Base-by-base conservation (phyloP, 2,888 invertebrate species). In the Baronia brevicornis region DNA sequence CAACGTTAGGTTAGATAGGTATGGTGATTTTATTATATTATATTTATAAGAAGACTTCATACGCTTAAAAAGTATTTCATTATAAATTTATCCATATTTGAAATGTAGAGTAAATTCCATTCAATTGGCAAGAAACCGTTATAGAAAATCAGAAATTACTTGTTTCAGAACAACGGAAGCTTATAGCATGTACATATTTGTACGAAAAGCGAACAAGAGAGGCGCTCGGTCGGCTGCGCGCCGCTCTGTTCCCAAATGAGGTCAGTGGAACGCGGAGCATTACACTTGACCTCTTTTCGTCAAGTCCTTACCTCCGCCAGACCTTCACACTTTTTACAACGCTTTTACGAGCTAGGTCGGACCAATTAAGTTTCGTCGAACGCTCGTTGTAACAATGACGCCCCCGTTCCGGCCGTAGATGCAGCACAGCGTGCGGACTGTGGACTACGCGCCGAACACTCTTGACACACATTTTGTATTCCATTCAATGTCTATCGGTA, bases 221-320 rank as follows among this genome's bases (percentile, higher is more conserved):
- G 50, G 54, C 58, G 60, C 14, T 10, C 23, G 18, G 27, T 56
- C 55, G 35, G 44, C 44, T 42, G 55, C 61, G 61, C 63, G 59
- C 55, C 63, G 56, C 60, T 60, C 63, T 48, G 57, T 51, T 64
- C 60, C 57, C 59, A 69, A 84, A 84, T 82, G 80, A 84, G 84
- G 84, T 75, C 73, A 84, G 79, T 82, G 66, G 80, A 80, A 75
- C 82, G 65, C 77, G 72, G 72, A 60, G 71, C 71, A 75, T 75
- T 82, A 80, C 82, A 82, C 82, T 84, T 82, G 84, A 84, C 84
- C 84, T 78, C 84, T 82, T 84, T 84, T 60, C 57, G 67, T 49
- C 52, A 70, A 82, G 82, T 84, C 82, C 84, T 82, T 79, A 82
- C 80, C 78, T 78, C 79, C 72, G 66, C 75, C 77, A 79, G 82